phyloP scores from a whole-genome alignment of 2,888 invertebrate genomes.

The Blastobasis adustella region DNA sequence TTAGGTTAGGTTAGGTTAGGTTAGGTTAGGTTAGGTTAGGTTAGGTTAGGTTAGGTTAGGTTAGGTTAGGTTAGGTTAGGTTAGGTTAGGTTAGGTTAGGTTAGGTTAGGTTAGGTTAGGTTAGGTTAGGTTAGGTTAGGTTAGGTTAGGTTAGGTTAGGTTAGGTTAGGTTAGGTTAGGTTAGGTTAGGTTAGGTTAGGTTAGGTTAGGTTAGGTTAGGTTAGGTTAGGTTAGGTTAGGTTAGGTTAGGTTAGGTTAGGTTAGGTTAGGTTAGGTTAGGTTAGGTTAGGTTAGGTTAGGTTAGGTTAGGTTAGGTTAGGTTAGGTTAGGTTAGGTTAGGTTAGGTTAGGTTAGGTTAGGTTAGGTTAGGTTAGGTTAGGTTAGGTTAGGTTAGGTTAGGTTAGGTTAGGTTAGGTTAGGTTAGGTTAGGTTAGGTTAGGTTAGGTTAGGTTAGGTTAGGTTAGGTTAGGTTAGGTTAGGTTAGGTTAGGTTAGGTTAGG shows the following conservation, averaged over 20 bases:
- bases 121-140: constrained; percentile 13
- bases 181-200: constrained; percentile 11
- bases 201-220: constrained; percentile 11
- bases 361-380: constrained; percentile 8
- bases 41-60: constrained; percentile 8
- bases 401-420: constrained; percentile 6
- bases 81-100: constrained; percentile 11
- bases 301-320: constrained; percentile 6
- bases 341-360: constrained; percentile 12
- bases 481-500: constrained; percentile 7
- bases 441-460: constrained; percentile 6
- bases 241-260: constrained; percentile 5
- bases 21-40: constrained; percentile 4
- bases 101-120: constrained; percentile 6
- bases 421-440: constrained; percentile 6
- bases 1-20: constrained; percentile 5
- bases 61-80: constrained; percentile 11
- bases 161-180: constrained; percentile 11
- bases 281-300: constrained; percentile 6
- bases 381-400: constrained; percentile 7
- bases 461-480: constrained; percentile 6
- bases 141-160: constrained; percentile 9
- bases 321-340: constrained; percentile 11
- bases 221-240: constrained; percentile 8
- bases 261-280: constrained; percentile 6